Conservation (phyloP, 2,888 invertebrate genomes). For the Habroteleia sp. region DNA sequence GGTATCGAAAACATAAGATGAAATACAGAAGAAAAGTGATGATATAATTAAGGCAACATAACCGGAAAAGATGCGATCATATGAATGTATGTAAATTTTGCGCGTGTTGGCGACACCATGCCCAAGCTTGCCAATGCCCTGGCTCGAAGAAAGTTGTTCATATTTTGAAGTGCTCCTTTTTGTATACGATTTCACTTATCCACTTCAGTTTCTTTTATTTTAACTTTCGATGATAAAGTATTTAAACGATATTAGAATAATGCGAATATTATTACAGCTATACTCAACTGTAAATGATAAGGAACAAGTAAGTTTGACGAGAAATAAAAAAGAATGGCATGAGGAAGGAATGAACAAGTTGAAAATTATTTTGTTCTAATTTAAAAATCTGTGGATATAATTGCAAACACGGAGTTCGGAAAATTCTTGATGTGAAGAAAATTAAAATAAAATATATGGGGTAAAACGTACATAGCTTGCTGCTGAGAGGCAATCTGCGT, state of each 20-base stretch:
- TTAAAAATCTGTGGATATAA: conserved; percentile 74
- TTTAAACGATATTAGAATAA: conserved; percentile 74
- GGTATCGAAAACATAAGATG: conserved; percentile 42
- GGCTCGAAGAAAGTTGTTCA: conserved; percentile 83
- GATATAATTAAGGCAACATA: conserved; percentile 51
- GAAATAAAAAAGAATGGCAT: background rate
- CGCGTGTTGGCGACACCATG: conserved; percentile 81
- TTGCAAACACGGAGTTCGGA: conserved; percentile 75
- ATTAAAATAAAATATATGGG: conserved; percentile 79
- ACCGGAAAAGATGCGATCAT: conserved; percentile 62
- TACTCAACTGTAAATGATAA: conserved; percentile 73
- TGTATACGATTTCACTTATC: conserved; percentile 68
- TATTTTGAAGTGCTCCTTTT: conserved; percentile 76
- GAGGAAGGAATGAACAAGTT: background rate
- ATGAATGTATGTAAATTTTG: conserved; percentile 68
- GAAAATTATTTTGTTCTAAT: background rate
- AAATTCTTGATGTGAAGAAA: conserved; percentile 73
- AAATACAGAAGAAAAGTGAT: conserved; percentile 46
- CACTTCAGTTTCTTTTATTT: conserved; percentile 51
- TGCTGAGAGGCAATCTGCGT: conserved; percentile 95
- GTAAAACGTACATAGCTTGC: conserved; percentile 93
- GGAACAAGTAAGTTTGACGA: background rate
- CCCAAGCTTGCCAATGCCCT: conserved; percentile 92
- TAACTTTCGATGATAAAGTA: conserved; percentile 45
- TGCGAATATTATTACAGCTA: conserved; percentile 77